Evolutionary conservation across 2,113 vertebrate species (phyloP).

Genomic region (Cebidichthys violaceus): DNA sequence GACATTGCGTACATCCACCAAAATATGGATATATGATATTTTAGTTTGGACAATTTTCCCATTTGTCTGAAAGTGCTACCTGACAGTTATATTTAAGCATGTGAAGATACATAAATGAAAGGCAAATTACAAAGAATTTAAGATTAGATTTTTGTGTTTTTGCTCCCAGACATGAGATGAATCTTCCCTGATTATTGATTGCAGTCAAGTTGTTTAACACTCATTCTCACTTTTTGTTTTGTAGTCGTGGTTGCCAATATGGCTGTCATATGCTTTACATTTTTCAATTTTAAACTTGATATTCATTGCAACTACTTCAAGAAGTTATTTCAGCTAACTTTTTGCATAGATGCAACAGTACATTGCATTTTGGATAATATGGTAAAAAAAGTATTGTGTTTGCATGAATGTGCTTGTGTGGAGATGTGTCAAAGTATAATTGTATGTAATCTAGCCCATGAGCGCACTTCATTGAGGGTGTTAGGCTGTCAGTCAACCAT

Average conservation of each 20-base stretch:
- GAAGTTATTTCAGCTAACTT: not conserved
- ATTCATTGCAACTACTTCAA: not conserved
- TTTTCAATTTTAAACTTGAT: not conserved
- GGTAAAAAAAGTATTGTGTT: not conserved
- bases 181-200: not conserved
- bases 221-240: not conserved
- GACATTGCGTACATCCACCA: not conserved
- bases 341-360: not conserved
- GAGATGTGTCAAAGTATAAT: conserved; percentile 49
- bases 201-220: not conserved
- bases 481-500: conserved; percentile 30
- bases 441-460: conserved; percentile 42
- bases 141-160: not conserved
- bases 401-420: conserved; percentile 1
- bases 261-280: not conserved
- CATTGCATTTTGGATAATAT: not conserved
- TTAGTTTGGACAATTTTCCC: not conserved
- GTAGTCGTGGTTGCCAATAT: not conserved
- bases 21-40: not conserved
- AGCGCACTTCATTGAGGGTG: not conserved
- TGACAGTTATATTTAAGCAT: not conserved
- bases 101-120: not conserved
- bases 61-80: not conserved
- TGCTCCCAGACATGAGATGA: not conserved
- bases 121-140: not conserved